Percentiles rank a stretch among this genome's conserved stretches.
Evolutionary conservation across 2,888 invertebrate species (phyloP).

Genomic region (Drosophila demipolita): DNA sequence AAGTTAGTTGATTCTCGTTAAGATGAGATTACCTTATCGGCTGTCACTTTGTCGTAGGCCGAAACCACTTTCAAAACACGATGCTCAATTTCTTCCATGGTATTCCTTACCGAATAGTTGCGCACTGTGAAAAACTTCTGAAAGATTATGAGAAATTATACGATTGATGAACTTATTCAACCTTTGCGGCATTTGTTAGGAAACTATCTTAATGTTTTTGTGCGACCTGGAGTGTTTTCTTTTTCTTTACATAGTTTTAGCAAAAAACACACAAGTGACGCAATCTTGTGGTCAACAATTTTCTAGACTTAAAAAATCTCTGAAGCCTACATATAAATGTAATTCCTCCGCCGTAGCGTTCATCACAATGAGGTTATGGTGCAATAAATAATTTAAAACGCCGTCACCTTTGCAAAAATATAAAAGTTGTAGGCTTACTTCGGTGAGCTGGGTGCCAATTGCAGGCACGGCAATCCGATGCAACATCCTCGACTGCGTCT

Average conservation of each 20-base stretch:
- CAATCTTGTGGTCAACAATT: conserved; percentile 18
- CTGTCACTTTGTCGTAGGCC: conserved; percentile 95
- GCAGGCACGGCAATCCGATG: conserved; percentile 80
- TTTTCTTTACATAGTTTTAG: conserved; percentile 6
- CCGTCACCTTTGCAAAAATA: not conserved
- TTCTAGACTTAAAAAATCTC: not conserved
- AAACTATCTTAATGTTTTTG: not conserved
- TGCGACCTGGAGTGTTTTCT: not conserved
- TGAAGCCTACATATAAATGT: conserved; percentile 6
- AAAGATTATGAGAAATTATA: conserved; percentile 22
- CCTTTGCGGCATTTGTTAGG: conserved; percentile 9
- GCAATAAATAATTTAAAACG: conserved; percentile 22
- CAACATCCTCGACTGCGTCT: conserved; percentile 81
- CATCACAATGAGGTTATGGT: conserved; percentile 78
- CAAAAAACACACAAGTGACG: conserved; percentile 25
- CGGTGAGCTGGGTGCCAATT: conserved; percentile 68
- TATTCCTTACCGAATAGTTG: conserved; percentile 85
- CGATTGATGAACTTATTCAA: conserved; percentile 9
- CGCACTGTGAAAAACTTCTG: conserved; percentile 66
- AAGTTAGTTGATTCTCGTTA: conserved; percentile 43
- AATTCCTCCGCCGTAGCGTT: conserved; percentile 18
- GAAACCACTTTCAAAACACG: conserved; percentile 95
- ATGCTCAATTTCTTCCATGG: conserved; percentile 89
- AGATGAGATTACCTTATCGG: conserved; percentile 90
- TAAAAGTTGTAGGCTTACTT: conserved; percentile 56